Evolutionary conservation across 2,888 invertebrate genomes (phyloP), one percentile per base, ranked within the genome.

Genomic region (Monochamus alternatus): DNA sequence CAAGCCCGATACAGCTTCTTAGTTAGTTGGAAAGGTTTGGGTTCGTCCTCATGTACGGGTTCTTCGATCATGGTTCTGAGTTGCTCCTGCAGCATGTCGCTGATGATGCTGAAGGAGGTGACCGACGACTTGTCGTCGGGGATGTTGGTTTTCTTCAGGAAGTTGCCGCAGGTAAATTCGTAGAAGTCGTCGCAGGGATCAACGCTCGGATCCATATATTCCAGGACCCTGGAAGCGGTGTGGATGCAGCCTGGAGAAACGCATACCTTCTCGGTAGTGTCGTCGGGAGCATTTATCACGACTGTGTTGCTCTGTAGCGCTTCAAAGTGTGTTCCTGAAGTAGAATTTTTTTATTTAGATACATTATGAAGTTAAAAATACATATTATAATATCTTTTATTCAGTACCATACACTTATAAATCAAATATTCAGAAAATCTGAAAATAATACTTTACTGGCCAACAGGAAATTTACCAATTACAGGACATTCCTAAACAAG

Each of bases 141-240:
- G 73, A 96, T 96, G 73, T 92, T 91, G 0, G 93, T 94, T 67
- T 66, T 66, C 66, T 66, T 66, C n/a, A 66, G 66, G 88, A 95
- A 96, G 12, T 92, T 92, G 1, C 95, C 95, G 84, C 96, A 96
- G 0, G 95, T 92, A 86, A 94, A 95, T 83, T 93, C 91, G 87
- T 95, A 96, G 88, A 96, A 96, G 86, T 96, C 95, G 82, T 95
- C 95, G 86, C 96, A 96, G 0, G 96, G 95, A 79, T 95, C 94
- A 8, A 94, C 93, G 1, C 89, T 87, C 1, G 90, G 88, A 82
- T 96, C 94, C 93, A 96, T 94, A 85, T 93, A 94, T 77, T 91
- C 90, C 55, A 96, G 89, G 12, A 96, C 90, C 79, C 92, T 92
- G 0, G 95, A 93, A 0, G 96, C 95, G 92, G 95, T 93, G 85